These are phyloP conservation scores for Alethe diademata DNA, from an alignment of 2,113 vertebrate species.

Conservation along the genomic window DNA sequence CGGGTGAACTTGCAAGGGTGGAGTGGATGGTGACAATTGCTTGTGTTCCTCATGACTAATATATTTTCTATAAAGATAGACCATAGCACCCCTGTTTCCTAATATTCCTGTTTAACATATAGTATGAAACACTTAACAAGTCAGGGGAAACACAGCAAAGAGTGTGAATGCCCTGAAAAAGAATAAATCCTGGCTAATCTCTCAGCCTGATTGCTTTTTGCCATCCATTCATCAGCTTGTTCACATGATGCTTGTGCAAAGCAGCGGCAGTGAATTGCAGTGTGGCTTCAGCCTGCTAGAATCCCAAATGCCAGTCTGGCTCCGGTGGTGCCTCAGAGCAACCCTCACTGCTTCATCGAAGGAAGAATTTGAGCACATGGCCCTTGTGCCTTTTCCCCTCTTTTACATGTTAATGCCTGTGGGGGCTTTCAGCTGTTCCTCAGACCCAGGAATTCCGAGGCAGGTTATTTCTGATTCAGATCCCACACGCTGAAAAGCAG, in stretches of 20 bases:
- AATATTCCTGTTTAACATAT: background rate
- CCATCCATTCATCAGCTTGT: background rate
- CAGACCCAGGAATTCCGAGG: background rate
- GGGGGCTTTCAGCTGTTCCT: background rate
- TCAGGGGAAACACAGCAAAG: background rate
- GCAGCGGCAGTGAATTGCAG: background rate
- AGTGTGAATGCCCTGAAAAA: background rate
- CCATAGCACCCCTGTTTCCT: background rate
- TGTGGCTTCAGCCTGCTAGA: rapidly evolving
- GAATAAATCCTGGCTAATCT: background rate
- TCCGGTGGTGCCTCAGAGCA: background rate
- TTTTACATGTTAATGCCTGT: background rate
- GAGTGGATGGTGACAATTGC: background rate
- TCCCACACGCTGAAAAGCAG: background rate
- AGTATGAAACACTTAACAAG: background rate
- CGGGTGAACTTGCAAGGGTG: background rate
- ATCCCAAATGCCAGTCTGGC: background rate
- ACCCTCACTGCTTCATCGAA: background rate
- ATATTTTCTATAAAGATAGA: background rate
- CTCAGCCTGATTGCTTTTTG: background rate
- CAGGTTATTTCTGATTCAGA: background rate
- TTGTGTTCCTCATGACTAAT: background rate
- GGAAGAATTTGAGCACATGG: background rate
- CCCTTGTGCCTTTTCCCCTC: background rate
- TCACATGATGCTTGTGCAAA: background rate